These are phyloP conservation scores for Stictonetta naevosa DNA, from an alignment of 2,113 vertebrate genomes.

Conservation along the genomic window DNA sequence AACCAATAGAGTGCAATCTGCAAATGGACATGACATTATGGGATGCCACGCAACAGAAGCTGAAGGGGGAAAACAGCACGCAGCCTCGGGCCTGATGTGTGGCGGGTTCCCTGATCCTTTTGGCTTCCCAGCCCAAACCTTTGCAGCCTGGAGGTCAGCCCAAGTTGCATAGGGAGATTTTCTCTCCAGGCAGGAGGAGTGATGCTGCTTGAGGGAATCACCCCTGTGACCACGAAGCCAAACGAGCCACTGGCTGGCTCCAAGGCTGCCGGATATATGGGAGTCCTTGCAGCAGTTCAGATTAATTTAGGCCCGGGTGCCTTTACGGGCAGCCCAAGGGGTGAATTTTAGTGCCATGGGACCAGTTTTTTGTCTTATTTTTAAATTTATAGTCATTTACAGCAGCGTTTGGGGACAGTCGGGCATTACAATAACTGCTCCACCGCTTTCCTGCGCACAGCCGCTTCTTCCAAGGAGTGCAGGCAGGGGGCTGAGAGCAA, in stretches of 20 bases:
- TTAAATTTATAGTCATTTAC: neutral
- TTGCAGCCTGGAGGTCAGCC: neutral
- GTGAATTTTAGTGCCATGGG: neutral
- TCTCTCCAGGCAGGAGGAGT: fast-evolving
- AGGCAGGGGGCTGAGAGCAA: conserved; percentile 28
- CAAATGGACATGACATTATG: conserved; percentile 54
- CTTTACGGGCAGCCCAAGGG: neutral
- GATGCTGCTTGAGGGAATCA: neutral
- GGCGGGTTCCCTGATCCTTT: neutral
- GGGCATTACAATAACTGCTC: neutral
- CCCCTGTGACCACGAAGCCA: neutral
- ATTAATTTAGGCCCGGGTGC: neutral
- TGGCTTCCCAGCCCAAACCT: neutral
- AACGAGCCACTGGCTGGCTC: neutral
- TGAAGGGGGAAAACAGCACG: fast-evolving
- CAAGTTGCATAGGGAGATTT: fast-evolving
- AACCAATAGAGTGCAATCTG: conserved; percentile 62
- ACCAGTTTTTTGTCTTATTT: neutral
- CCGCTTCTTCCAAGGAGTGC: neutral
- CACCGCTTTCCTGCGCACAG: neutral
- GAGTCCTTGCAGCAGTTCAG: neutral
- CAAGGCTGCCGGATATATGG: neutral
- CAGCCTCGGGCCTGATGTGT: neutral
- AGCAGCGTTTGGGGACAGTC: neutral
- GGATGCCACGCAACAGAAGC: neutral